These are phyloP conservation scores for Mechanitis mazaeus DNA, from an alignment of 2,888 invertebrate species.

Conservation along the genomic window DNA sequence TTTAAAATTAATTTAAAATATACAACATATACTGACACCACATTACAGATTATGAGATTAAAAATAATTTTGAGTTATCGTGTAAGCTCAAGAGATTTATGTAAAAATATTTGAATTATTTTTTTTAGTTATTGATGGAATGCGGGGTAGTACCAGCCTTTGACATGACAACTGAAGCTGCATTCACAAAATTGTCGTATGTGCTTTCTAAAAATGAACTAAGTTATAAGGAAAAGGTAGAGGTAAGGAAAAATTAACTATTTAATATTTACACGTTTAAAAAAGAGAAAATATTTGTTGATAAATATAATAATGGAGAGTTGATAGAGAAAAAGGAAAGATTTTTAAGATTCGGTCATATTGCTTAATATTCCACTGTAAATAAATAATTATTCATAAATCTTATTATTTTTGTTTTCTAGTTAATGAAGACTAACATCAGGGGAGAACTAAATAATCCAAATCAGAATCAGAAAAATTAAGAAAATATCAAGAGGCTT, in stretches of 20 bases:
- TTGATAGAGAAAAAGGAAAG: too few species aligned
- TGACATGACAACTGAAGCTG: constrained; percentile 96
- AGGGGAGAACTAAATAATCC: constrained; percentile 59
- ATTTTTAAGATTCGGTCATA: too few species aligned
- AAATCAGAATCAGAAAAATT: constrained; percentile 29
- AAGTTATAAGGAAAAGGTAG: constrained; percentile 79
- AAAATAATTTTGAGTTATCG: too few species aligned
- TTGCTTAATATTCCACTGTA: too few species aligned
- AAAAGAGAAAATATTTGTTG: background rate
- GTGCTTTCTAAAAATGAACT: constrained; percentile 88
- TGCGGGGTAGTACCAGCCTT: constrained; percentile 87
- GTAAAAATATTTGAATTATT: background rate
- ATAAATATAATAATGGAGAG: background rate
- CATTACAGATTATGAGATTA: too few species aligned
- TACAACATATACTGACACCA: too few species aligned
- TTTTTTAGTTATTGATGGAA: constrained; percentile 69
- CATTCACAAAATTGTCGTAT: constrained; percentile 92
- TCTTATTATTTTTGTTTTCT: constrained; percentile 30
- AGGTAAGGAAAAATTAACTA: constrained; percentile 56
- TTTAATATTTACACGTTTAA: background rate
- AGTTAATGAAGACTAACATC: constrained; percentile 68
- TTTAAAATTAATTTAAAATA: too few species aligned
- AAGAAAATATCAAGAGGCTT: background rate
- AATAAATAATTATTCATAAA: too few species aligned
- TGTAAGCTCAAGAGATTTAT: too few species aligned